Evolutionary conservation across 2,888 invertebrate species (phyloP).

Genomic region (Sipunculus nudus): DNA sequence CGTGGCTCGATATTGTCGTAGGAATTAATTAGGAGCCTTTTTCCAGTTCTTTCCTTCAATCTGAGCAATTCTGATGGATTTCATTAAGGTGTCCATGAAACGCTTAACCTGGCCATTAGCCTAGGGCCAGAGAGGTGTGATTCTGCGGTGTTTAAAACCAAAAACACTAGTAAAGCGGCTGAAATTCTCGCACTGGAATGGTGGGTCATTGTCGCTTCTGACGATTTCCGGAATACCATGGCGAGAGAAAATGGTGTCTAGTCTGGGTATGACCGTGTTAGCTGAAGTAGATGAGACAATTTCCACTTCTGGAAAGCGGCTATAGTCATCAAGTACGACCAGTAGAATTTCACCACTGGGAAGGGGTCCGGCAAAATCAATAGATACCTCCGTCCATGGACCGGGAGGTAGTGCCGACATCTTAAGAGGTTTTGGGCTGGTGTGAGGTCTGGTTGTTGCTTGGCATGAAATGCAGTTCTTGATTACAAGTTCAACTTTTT

Average conservation of each 20-base stretch:
- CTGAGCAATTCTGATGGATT: slow-evolving; percentile 1
- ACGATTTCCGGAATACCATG: slow-evolving; percentile 32
- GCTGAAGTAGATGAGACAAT: slow-evolving; percentile 16
- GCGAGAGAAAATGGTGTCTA: slow-evolving; percentile 29
- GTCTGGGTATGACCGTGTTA: slow-evolving; percentile 16
- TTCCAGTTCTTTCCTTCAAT: slow-evolving; percentile 4
- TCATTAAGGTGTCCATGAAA: slow-evolving; percentile 37
- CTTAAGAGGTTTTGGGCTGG: background rate
- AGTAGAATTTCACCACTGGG: slow-evolving; percentile 3
- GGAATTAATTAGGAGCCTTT: slow-evolving; percentile 9
- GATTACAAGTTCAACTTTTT: slow-evolving; percentile 12
- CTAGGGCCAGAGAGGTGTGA: slow-evolving; percentile 33
- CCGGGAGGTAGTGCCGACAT: background rate
- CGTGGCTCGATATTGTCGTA: slow-evolving; percentile 16
- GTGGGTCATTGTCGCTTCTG: slow-evolving; percentile 38
- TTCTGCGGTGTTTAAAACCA: slow-evolving; percentile 33
- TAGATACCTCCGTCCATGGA: slow-evolving; percentile 18
- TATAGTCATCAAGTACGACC: background rate
- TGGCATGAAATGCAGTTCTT: slow-evolving; percentile 21
- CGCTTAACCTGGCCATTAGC: slow-evolving; percentile 39
- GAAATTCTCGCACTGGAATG: slow-evolving; percentile 29
- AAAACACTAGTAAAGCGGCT: slow-evolving; percentile 24
- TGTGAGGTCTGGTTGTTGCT: slow-evolving; percentile 8
- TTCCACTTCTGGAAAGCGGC: slow-evolving; percentile 33
- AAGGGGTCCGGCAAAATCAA: slow-evolving; percentile 20